These are phyloP conservation scores for Acanthosepion pharaonis DNA, from an alignment of 2,888 invertebrate species.

Conservation along the genomic window DNA sequence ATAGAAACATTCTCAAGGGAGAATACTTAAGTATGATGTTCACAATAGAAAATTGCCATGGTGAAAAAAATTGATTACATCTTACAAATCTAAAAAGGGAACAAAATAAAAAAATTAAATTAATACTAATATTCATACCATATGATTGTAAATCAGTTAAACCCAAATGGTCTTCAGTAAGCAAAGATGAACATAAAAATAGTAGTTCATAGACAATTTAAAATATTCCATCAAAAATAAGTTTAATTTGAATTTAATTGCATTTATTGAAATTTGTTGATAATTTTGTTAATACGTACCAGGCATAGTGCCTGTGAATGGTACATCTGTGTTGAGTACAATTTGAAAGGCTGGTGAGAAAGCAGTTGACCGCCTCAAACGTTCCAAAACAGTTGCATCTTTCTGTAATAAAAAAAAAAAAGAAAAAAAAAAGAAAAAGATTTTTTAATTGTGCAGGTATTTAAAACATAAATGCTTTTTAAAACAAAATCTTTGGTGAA, in stretches of 20 bases:
- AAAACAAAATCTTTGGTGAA: neutral
- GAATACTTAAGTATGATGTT: neutral
- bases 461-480: neutral
- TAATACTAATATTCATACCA: no score
- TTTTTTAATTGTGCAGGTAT: neutral
- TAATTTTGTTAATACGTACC: constrained; percentile 52
- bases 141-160: no score
- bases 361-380: constrained; percentile 64
- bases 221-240: no score
- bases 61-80: no score
- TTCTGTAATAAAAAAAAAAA: constrained; percentile 54
- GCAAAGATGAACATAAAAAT: no score
- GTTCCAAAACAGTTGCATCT: constrained; percentile 58
- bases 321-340: constrained; percentile 77
- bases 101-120: no score
- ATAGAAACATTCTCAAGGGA: neutral
- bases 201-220: no score
- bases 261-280: neutral
- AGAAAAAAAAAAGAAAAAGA: neutral
- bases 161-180: no score
- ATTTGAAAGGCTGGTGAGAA: constrained; percentile 85
- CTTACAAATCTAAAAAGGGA: no score
- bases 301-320: constrained; percentile 48
- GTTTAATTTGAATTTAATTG: no score
- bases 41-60: neutral